A percentile compares a stretch with the other conserved stretches of the same genome.
Conservation (phyloP, 2,888 invertebrate species). For the Phytoseiulus persimilis region DNA sequence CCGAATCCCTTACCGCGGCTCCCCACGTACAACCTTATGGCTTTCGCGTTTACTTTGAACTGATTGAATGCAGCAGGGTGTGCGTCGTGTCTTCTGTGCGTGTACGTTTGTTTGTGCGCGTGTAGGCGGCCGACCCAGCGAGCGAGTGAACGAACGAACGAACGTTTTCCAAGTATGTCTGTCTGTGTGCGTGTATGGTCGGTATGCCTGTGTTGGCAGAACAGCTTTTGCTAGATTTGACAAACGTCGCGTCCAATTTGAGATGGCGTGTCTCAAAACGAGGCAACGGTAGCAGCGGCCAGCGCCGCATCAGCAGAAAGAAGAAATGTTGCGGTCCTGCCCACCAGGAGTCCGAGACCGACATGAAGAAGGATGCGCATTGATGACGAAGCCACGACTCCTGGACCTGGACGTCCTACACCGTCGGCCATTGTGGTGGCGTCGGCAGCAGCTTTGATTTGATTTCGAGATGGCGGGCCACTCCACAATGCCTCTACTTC, state of each 20-base stretch:
- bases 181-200: background rate
- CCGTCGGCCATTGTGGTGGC: background rate
- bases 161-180: background rate
- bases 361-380: background rate
- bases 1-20: background rate
- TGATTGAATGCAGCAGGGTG: background rate
- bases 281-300: background rate
- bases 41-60: background rate
- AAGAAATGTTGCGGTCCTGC: background rate
- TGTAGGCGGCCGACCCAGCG: background rate
- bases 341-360: background rate
- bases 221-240: constrained; percentile 5
- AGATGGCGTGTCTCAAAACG: background rate
- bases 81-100: background rate
- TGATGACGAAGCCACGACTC: background rate
- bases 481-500: background rate
- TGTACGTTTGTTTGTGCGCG: background rate
- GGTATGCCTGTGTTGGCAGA: background rate
- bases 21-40: background rate
- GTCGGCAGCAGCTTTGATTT: background rate
- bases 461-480: background rate
- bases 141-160: background rate
- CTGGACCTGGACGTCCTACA: background rate
- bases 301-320: background rate
- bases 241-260: background rate